A percentile compares a stretch with the other conserved stretches of the same genome.
phyloP scores from a whole-genome alignment of 2,797 vertebrate species.

The Chelonia mydas region DNA sequence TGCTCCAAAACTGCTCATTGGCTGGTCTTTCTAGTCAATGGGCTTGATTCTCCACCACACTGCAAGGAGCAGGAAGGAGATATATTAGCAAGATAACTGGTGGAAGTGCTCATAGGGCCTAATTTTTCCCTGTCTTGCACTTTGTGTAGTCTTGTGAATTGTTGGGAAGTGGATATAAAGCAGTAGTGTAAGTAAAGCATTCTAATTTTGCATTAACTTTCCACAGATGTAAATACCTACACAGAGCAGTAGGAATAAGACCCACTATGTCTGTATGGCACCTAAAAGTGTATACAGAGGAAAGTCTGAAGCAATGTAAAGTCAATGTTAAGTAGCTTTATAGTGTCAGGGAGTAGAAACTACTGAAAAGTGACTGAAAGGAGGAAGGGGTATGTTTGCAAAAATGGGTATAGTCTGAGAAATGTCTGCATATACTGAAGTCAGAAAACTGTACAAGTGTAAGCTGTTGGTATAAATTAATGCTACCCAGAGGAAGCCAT shows the following conservation, averaged over 20 bases:
- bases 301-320: not conserved
- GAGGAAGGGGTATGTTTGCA: not conserved
- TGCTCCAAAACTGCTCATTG: not conserved
- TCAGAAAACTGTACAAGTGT: not conserved
- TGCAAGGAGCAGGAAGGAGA: not conserved
- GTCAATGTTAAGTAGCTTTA: not conserved
- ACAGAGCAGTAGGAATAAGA: not conserved
- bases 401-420: not conserved
- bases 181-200: not conserved
- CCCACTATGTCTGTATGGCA: not conserved
- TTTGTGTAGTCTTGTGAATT: not conserved
- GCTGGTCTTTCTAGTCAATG: not conserved
- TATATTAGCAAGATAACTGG: not conserved
- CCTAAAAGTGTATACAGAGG: not conserved
- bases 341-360: not conserved
- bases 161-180: not conserved
- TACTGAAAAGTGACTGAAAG: not conserved
- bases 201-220: not conserved
- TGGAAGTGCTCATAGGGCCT: not conserved
- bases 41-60: not conserved
- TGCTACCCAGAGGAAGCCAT: too few relatives aligned
- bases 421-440: accelerated
- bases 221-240: not conserved
- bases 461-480: not conserved
- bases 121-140: not conserved